Conservation (phyloP, 1,140 invertebrate species). For the Meteorus sp. region DNA sequence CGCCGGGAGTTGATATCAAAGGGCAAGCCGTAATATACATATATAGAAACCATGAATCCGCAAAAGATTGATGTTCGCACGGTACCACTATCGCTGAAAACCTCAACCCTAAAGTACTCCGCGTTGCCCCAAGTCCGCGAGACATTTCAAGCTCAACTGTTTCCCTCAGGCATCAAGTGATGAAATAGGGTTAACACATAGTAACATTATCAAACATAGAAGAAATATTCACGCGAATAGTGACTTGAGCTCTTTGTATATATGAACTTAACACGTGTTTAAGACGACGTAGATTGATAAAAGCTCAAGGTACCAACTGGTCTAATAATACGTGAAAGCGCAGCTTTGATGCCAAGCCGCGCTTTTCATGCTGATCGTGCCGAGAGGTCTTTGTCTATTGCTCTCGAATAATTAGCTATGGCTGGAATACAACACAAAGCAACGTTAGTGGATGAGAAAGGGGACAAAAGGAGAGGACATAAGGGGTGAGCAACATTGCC, state of each 20-base stretch:
- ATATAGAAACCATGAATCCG: not conserved
- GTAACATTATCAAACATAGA: too few relatives aligned
- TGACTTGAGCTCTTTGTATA: too few relatives aligned
- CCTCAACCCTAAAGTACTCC: too few relatives aligned
- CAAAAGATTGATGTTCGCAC: constrained; percentile 5
- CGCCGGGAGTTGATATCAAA: too few relatives aligned
- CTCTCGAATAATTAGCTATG: constrained; percentile 1
- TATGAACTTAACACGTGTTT: too few relatives aligned
- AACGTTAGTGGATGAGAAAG: not conserved
- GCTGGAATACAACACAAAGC: not conserved
- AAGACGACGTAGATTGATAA: too few relatives aligned
- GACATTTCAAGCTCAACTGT: not conserved
- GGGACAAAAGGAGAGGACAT: not conserved
- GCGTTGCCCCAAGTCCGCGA: not conserved
- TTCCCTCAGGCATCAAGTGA: not conserved
- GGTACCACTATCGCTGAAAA: not conserved
- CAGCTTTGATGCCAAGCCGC: not conserved
- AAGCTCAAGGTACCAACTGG: not conserved
- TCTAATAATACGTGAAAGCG: constrained; percentile 13
- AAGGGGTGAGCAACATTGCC: too few relatives aligned
- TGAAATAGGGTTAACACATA: too few relatives aligned
- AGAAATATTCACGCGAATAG: too few relatives aligned
- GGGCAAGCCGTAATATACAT: not conserved
- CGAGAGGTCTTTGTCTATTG: not conserved
- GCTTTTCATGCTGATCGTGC: not conserved